These are phyloP conservation scores for Scartelaos histophorus DNA, from an alignment of 2,113 vertebrate genomes.

Conservation along the genomic window DNA sequence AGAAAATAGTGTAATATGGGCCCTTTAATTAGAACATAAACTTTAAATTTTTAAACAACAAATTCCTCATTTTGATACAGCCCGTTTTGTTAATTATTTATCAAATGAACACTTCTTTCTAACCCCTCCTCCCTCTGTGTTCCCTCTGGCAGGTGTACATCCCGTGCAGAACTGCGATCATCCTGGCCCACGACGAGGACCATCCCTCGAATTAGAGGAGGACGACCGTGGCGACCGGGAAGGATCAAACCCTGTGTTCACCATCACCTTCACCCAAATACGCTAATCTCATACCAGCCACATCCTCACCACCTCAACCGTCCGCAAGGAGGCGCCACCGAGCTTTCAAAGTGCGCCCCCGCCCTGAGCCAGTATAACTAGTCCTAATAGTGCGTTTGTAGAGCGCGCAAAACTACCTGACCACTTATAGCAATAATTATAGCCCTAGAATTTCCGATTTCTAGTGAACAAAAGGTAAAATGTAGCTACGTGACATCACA, in stretches of 20 bases:
- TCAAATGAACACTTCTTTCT: neutral
- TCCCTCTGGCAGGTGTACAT: conserved; percentile 76
- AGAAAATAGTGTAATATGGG: too few relatives aligned
- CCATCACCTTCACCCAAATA: conserved; percentile 63
- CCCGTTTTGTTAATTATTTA: conserved; percentile 20
- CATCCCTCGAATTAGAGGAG: conserved; percentile 77
- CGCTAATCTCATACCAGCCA: conserved; percentile 8
- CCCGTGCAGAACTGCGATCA: conserved; percentile 80
- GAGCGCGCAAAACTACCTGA: neutral
- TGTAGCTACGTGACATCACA: too few relatives aligned
- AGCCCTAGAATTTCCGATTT: too few relatives aligned
- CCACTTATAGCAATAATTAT: conserved; percentile 32
- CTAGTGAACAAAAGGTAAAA: too few relatives aligned
- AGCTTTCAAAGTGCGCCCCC: conserved; percentile 53
- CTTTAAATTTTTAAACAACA: too few relatives aligned
- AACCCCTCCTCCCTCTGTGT: conserved; percentile 14
- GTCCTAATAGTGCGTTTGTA: too few relatives aligned
- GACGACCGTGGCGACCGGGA: conserved; percentile 53
- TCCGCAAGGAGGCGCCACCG: conserved; percentile 8
- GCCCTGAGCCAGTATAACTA: too few relatives aligned
- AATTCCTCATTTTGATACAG: too few relatives aligned
- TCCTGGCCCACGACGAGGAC: conserved; percentile 80
- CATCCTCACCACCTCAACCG: conserved; percentile 14
- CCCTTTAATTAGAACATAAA: too few relatives aligned
- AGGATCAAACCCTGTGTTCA: conserved; percentile 63